phyloP scores from a whole-genome alignment of 2,888 invertebrate genomes.

The Acrocyrtus sp. region DNA sequence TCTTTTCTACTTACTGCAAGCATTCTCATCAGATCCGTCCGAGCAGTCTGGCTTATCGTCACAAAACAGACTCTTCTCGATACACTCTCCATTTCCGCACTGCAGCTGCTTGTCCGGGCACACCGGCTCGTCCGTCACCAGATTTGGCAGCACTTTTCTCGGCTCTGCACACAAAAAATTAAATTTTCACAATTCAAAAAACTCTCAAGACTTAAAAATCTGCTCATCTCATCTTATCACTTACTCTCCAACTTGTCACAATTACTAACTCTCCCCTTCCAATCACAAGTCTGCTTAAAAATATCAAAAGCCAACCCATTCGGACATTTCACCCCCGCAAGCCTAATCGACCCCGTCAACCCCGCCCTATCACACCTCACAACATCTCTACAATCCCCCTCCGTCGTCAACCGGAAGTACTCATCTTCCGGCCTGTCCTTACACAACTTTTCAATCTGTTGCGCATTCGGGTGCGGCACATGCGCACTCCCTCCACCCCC shows the following conservation, averaged over 20 bases:
- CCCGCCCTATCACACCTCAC: slow-evolving; percentile 94
- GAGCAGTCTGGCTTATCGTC: slow-evolving; percentile 93
- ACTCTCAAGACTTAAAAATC: not conserved
- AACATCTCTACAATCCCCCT: slow-evolving; percentile 91
- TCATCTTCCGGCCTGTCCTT: slow-evolving; percentile 89
- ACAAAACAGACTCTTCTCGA: slow-evolving; percentile 91
- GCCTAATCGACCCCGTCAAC: slow-evolving; percentile 85
- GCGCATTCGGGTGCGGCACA: slow-evolving; percentile 58
- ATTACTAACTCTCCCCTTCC: slow-evolving; percentile 96
- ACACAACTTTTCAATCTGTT: slow-evolving; percentile 81
- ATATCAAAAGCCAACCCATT: slow-evolving; percentile 93
- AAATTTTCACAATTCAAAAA: slow-evolving; percentile 6
- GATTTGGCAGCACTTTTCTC: slow-evolving; percentile 85
- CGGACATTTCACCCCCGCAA: slow-evolving; percentile 90
- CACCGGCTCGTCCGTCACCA: slow-evolving; percentile 93
- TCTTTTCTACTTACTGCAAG: slow-evolving; percentile 82
- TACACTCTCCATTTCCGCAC: slow-evolving; percentile 92
- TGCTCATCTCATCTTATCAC: slow-evolving; percentile 65
- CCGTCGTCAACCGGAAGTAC: slow-evolving; percentile 86
- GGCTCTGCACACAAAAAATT: slow-evolving; percentile 77
- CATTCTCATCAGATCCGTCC: slow-evolving; percentile 94
- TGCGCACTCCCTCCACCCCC: not conserved
- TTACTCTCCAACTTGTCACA: slow-evolving; percentile 95
- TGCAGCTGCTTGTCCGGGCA: slow-evolving; percentile 90
- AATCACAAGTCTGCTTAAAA: slow-evolving; percentile 94